Percentiles rank a stretch among this genome's conserved stretches.
Conservation (phyloP, 2,113 vertebrate genomes). For the Sander lucioperca region DNA sequence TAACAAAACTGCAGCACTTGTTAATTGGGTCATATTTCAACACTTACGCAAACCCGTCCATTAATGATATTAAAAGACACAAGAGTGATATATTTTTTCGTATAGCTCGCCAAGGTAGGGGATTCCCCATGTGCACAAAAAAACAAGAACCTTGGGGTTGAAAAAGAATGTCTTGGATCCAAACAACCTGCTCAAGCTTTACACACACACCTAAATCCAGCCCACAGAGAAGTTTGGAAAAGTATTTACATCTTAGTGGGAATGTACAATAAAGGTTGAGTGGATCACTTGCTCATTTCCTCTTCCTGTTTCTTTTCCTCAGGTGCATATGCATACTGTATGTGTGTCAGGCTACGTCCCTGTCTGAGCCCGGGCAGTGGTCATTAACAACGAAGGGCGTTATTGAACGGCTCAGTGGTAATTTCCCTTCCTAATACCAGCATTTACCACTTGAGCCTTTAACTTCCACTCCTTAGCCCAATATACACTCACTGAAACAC, state of each 20-base stretch:
- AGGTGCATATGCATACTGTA: constrained; percentile 26
- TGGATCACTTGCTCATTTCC: constrained; percentile 69
- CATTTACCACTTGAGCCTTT: constrained; percentile 91
- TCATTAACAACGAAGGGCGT: constrained; percentile 92
- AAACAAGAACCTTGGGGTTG: not conserved
- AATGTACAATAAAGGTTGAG: constrained; percentile 55
- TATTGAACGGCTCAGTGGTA: constrained; percentile 89
- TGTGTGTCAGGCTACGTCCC: constrained; percentile 81
- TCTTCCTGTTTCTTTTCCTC: constrained; percentile 52
- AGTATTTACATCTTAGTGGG: constrained; percentile 50
- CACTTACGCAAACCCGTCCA: constrained; percentile 47
- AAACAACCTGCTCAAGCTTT: constrained; percentile 43
- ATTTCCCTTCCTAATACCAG: constrained; percentile 92
- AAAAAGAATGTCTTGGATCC: constrained; percentile 27
- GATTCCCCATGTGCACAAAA: constrained; percentile 20
- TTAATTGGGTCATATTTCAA: constrained; percentile 80
- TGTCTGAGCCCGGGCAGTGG: constrained; percentile 87
- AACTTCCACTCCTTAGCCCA: constrained; percentile 77
- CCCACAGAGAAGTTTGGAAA: constrained; percentile 19
- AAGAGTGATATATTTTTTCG: constrained; percentile 45
- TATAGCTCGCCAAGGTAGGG: constrained; percentile 4
- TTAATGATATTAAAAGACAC: constrained; percentile 64
- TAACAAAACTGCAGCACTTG: constrained; percentile 69
- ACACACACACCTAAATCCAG: not conserved
- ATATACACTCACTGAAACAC: constrained; percentile 17